Conservation (phyloP, 2,113 vertebrate species). For the Ornithorhynchus anatinus region DNA sequence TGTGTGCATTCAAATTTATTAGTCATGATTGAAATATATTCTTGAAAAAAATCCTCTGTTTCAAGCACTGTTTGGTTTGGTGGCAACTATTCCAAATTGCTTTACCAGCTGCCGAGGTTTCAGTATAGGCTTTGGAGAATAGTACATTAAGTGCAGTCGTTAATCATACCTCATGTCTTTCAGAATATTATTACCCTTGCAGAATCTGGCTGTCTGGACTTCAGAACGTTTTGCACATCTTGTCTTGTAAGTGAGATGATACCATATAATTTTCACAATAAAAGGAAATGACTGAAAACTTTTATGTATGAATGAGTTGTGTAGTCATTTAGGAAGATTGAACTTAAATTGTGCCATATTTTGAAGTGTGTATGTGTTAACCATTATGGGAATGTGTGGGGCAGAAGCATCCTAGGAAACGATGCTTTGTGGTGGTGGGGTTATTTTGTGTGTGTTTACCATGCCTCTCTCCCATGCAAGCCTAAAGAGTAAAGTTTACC, state of each 20-base stretch:
- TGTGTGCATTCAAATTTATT: constrained; percentile 20
- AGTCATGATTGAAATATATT: neutral
- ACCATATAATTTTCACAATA: neutral
- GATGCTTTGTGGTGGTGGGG: too few relatives aligned
- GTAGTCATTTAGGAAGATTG: too few relatives aligned
- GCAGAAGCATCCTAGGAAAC: too few relatives aligned
- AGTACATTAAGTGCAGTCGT: neutral
- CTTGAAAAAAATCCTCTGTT: constrained; percentile 28
- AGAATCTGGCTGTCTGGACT: constrained; percentile 89
- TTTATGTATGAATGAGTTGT: neutral
- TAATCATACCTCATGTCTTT: constrained; percentile 41
- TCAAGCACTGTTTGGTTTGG: constrained; percentile 14
- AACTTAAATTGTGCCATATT: too few relatives aligned
- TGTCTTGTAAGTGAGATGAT: constrained; percentile 87
- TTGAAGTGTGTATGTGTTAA: too few relatives aligned
- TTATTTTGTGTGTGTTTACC: too few relatives aligned
- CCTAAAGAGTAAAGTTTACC: too few relatives aligned
- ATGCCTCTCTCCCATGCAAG: too few relatives aligned
- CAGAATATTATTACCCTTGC: constrained; percentile 90
- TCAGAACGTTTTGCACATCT: constrained; percentile 88
- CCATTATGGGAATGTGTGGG: too few relatives aligned
- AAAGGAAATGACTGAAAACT: constrained; percentile 2
- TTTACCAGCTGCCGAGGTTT: neutral
- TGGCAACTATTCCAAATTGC: constrained; percentile 4
- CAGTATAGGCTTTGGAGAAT: neutral